Base-by-base conservation (phyloP, 2,113 vertebrate species). In the Petrocephalus microphthalmus region DNA sequence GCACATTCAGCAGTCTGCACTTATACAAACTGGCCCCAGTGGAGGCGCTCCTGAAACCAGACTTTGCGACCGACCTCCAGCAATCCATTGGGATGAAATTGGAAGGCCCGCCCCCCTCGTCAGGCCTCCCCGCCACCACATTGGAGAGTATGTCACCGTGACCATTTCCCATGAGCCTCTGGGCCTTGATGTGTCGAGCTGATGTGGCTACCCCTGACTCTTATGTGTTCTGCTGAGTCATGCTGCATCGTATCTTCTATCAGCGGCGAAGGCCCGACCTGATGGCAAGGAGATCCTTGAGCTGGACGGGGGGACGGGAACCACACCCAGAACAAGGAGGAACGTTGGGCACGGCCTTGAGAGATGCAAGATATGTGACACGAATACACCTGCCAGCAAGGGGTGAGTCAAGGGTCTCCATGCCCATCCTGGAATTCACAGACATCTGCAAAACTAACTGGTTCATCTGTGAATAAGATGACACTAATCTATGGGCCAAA, bases 201-300 rank as follows among this genome's bases (percentile, higher is more conserved):
- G 45, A 45, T 5, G 19, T 45, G 81, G 42, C 15, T 25, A 1
- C 42, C 20, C 22, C 8, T 83, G 19, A 17, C 37, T 51, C 81
- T n/a, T 49, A 84, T 8, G 19, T 22, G 81, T 84, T 51, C 83
- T 54, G 33, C 11, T 22, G 20, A 2, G 60, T 67, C 53, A 3
- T 87, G 52, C 25, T 20, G 19, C 71, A 52, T 86, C 49, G n/a
- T 22, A 6, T 47, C 53, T 15, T 83, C 37, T 67, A 20, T 89
- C 88, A 95, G 94, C 91, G 83, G 88, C 94, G 92, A 96, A 95
- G 95, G 93, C 92, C 84, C 89, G 90, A 52, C 95, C 94, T 95
- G 95, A 95, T 93, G 94, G 96, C 91, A 95, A 91, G 8, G 90
- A 95, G 92, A 93, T 96, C 89, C 90, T 94, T 87, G 92, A 95